Evolutionary conservation across 1,140 invertebrate genomes (phyloP).

Genomic region (Drosophila ohnishii): DNA sequence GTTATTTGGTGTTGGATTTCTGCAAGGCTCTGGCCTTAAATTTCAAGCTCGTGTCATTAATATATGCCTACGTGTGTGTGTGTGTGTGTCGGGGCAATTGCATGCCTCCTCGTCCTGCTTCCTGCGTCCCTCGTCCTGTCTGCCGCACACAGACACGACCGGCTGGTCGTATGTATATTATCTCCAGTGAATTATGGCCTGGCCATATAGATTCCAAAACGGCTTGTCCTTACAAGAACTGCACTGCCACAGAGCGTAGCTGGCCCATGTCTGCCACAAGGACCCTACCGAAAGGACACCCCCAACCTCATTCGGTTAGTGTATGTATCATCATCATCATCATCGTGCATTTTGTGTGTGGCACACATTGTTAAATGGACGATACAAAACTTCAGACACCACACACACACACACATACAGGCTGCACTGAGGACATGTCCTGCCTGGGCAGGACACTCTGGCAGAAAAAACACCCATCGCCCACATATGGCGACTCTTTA

Average conservation of each 20-base stretch:
- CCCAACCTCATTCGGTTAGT: constrained; percentile 17
- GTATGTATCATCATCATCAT: constrained; percentile 65
- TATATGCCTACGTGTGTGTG: constrained; percentile 35
- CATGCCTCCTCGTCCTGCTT: constrained; percentile 18
- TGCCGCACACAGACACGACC: constrained; percentile 19
- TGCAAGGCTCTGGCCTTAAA: constrained; percentile 37
- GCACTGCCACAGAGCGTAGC: constrained; percentile 25
- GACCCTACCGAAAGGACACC: constrained; percentile 11
- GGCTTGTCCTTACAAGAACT: constrained; percentile 73
- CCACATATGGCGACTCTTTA: constrained; percentile 28
- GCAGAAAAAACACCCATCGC: constrained; percentile 1
- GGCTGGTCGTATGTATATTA: constrained; percentile 73
- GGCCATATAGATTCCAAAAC: constrained; percentile 78
- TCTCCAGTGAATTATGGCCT: constrained; percentile 78
- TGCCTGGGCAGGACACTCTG: constrained; percentile 27
- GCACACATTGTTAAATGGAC: constrained; percentile 82
- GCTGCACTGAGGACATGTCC: constrained; percentile 20
- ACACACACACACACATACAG: constrained; percentile 3
- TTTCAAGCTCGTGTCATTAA: constrained; percentile 51
- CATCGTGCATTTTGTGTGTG: constrained; percentile 65
- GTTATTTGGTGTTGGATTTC: constrained; percentile 19
- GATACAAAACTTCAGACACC: constrained; percentile 74
- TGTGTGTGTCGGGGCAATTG: constrained; percentile 25
- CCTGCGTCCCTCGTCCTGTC: constrained; percentile 35
- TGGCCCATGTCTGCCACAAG: constrained; percentile 44